Base-by-base conservation (phyloP, 2,797 vertebrate species). In the Paedocypris micromegethes region DNA sequence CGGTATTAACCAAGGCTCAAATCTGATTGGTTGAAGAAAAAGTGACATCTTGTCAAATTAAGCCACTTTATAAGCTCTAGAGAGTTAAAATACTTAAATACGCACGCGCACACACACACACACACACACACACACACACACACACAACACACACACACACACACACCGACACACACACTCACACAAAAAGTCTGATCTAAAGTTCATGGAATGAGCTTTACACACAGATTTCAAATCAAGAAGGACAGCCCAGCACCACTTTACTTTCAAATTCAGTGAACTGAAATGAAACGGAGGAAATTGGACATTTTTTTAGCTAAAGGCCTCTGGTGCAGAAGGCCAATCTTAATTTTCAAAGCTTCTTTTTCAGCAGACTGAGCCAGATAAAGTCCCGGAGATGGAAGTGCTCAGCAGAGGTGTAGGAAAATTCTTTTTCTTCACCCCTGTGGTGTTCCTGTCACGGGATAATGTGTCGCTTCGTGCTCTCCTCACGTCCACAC, bases 301-400 rank as follows among this genome's bases (percentile, higher is more conserved):
- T 74, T 40, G 2, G 23, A 44, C 9, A 57, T 67, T 68, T 71
- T 64, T 9, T 66, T 23, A 41, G 9, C 23, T 58, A 59, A 68
- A 64, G 54, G 66, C 61, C 68, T 58, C 5, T 54, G 44, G 50
- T 50, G 53, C 48, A 66, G 63, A 72, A 50, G 47, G 59, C 60
- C 37, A 62, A 64, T 37, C 49, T 57, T 67, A 50, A 53, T 62
- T 58, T 52, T 58, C 58, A 70, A 70, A 66, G 59, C 68, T 51
- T 67, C 37, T 75, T 79, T 79, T 78, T 62, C 70, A 70, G 64
- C 62, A 72, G 68, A 67, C 45, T 75, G 68, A 65, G 50, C 67
- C 46, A 58, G 72, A 78, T 78, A 51, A 72, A 69, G 64, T 58
- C 40, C 9, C 37, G 41, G 62, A 39, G 60, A 57, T 64, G 8